Evolutionary conservation across 2,113 vertebrate genomes (phyloP).

Genomic region (Campylomormyrus numenius): DNA sequence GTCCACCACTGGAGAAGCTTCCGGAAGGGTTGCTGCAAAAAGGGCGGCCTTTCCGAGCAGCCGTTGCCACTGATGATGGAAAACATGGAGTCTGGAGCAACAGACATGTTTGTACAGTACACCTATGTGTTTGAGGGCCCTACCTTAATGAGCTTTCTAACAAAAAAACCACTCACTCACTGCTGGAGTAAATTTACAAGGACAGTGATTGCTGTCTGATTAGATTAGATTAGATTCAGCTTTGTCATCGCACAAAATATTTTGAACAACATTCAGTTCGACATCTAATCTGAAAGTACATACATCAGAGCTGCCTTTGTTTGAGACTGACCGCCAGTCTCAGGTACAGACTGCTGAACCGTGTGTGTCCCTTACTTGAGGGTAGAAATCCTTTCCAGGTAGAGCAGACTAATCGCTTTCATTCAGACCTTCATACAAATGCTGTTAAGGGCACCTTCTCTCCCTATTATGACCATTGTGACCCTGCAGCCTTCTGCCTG

Average conservation of each 20-base stretch:
- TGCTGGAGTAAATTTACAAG: neutral
- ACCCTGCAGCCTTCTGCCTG: neutral
- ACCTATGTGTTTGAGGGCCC: neutral
- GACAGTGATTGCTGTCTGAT: neutral
- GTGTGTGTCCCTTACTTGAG: neutral
- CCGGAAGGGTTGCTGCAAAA: neutral
- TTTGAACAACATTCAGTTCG: neutral
- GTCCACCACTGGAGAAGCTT: neutral
- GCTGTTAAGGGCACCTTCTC: neutral
- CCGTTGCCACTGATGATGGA: neutral
- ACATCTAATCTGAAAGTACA: neutral
- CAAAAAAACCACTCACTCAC: neutral
- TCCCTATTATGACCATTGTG: neutral
- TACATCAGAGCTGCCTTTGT: neutral
- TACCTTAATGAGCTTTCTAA: neutral
- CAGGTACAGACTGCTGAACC: neutral
- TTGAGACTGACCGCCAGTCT: neutral
- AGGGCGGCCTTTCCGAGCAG: neutral
- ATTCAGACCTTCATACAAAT: neutral
- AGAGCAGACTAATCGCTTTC: neutral
- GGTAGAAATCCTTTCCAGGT: neutral
- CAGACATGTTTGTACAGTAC: neutral
- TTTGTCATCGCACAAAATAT: neutral
- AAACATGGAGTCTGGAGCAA: neutral
- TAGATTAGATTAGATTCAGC: neutral